phyloP scores from a whole-genome alignment of 2,113 vertebrate species.

The Oryzias woworae region DNA sequence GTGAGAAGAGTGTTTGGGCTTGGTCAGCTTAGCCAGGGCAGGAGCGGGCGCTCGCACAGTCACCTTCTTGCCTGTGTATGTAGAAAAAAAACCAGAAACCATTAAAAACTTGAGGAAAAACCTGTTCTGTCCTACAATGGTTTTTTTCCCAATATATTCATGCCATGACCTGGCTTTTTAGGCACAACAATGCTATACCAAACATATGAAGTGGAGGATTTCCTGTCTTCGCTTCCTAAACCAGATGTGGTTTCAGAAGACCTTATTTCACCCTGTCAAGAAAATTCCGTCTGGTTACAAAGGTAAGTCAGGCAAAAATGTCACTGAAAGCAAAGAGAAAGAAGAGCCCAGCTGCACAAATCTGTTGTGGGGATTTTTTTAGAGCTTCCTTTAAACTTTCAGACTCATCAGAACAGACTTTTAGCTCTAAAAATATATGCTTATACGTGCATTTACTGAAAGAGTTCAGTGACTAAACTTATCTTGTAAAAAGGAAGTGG shows the following conservation, averaged over 20 bases:
- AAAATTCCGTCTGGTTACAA: conserved; percentile 33
- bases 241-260: background rate
- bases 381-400: conserved; percentile 36
- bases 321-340: conserved; percentile 47
- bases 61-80: conserved; percentile 83
- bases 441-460: conserved; percentile 1
- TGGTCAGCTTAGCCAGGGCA: conserved; percentile 75
- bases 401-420: conserved; percentile 9
- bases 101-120: background rate
- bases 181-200: background rate
- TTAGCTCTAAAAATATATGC: background rate
- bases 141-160: background rate
- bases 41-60: conserved; percentile 85
- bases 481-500: conserved; percentile 47
- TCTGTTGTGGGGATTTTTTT: conserved; percentile 7
- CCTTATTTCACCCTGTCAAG: conserved; percentile 27
- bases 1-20: conserved; percentile 67
- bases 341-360: conserved; percentile 24
- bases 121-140: background rate
- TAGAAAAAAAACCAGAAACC: background rate
- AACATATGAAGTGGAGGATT: background rate
- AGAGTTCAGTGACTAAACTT: conserved; percentile 14
- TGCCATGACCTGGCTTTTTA: background rate
- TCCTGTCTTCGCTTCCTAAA: conserved; percentile 1
- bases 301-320: conserved; percentile 2